Percentiles rank a stretch among this genome's conserved stretches.
Conservation (phyloP, 2,888 invertebrate species). For the Epinotia nisella region DNA sequence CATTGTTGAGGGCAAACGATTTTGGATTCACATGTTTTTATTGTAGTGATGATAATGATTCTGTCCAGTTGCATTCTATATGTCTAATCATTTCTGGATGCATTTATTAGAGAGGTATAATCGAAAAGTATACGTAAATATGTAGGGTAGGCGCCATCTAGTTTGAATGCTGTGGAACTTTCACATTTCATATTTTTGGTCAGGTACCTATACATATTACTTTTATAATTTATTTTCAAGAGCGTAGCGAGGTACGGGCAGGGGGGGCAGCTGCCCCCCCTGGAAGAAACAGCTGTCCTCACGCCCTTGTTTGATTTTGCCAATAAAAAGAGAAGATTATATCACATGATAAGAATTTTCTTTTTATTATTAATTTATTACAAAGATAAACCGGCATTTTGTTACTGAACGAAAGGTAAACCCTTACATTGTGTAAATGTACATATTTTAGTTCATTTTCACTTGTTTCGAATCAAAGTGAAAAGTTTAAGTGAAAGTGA, state of each 20-base stretch:
- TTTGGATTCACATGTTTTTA: too few species aligned
- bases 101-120: too few species aligned
- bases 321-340: constrained; percentile 1
- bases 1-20: too few species aligned
- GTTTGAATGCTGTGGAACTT: neutral
- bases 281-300: too few species aligned
- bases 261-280: too few species aligned
- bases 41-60: too few species aligned
- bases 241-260: too few species aligned
- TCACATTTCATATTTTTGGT: constrained; percentile 9
- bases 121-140: neutral
- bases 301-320: too few species aligned
- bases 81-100: too few species aligned
- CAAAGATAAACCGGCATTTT: neutral
- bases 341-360: neutral
- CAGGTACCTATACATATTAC: neutral
- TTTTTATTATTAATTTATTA: neutral
- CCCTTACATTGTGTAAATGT: constrained; percentile 6
- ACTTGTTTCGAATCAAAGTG: neutral
- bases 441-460: constrained; percentile 11
- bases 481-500: neutral
- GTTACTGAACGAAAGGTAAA: neutral
- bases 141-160: neutral
- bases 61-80: too few species aligned
- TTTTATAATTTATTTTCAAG: too few species aligned